Conservation (phyloP, 2,797 vertebrate genomes). For the Enteromius viviparus region DNA sequence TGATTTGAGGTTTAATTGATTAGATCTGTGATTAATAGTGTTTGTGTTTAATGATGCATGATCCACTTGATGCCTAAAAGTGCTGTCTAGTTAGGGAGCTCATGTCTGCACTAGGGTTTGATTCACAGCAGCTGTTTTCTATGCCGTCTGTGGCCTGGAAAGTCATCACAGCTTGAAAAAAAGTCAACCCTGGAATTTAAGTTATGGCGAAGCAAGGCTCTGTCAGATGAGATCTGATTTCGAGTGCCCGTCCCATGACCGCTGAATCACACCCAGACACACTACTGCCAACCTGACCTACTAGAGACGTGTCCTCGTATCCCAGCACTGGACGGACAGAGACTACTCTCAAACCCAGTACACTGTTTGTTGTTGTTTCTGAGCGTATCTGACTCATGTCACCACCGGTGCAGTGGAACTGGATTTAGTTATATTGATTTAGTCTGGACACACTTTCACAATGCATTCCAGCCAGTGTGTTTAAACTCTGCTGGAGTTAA, state of each 20-base stretch:
- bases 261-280: conserved; percentile 56
- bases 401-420: background rate
- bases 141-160: background rate
- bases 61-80: background rate
- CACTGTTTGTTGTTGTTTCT: background rate
- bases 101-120: background rate
- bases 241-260: conserved; percentile 43
- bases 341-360: background rate
- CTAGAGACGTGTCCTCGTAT: background rate
- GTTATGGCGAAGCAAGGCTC: conserved; percentile 20
- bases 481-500: background rate
- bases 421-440: background rate
- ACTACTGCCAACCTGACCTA: background rate
- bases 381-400: background rate
- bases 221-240: conserved; percentile 15
- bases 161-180: conserved; percentile 4
- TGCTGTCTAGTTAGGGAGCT: background rate
- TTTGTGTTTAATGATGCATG: background rate
- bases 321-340: too few species aligned
- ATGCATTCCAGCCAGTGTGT: background rate
- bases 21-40: background rate
- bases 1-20: background rate
- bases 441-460: background rate
- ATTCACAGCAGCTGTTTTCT: background rate
- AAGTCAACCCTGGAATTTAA: conserved; percentile 48